phyloP scores from a whole-genome alignment of 2,113 vertebrate genomes.

The Paracanthobrama guichenoti region DNA sequence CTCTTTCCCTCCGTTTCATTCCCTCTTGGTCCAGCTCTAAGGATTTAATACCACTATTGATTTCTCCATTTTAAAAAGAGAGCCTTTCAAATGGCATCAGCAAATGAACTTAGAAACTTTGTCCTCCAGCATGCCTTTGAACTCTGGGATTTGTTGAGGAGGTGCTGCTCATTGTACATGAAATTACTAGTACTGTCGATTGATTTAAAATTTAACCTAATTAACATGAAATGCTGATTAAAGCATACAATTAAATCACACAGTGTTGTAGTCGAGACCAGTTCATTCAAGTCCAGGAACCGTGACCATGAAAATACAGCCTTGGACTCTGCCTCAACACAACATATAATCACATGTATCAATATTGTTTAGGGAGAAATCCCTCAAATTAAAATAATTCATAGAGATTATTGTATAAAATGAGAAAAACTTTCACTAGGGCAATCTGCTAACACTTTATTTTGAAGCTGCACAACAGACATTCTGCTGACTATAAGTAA shows the following conservation, averaged over 20 bases:
- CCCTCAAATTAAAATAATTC: background rate
- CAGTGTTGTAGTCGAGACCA: background rate
- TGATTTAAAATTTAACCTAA: background rate
- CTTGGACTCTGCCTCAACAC: background rate
- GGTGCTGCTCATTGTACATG: conserved; percentile 15
- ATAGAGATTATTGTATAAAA: background rate
- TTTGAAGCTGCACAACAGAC: too few species aligned
- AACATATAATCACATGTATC: too few species aligned
- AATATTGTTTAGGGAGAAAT: background rate
- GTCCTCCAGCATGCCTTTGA: conserved; percentile 33
- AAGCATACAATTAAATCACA: background rate
- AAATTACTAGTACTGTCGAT: conserved; percentile 4
- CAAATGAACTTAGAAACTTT: conserved; percentile 46
- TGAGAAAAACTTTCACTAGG: background rate
- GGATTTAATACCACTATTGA: conserved; percentile 52
- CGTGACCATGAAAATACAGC: background rate
- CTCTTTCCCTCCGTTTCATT: conserved; percentile 3
- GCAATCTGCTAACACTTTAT: too few species aligned
- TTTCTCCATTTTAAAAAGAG: conserved; percentile 47
- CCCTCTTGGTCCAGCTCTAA: conserved; percentile 29
- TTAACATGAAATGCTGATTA: background rate
- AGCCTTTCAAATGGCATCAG: conserved; percentile 49
- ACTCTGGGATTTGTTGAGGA: conserved; percentile 32
- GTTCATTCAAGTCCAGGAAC: background rate
- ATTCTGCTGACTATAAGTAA: too few species aligned